Base-by-base conservation (phyloP, 2,888 invertebrate species). In the Quadriops clusia region DNA sequence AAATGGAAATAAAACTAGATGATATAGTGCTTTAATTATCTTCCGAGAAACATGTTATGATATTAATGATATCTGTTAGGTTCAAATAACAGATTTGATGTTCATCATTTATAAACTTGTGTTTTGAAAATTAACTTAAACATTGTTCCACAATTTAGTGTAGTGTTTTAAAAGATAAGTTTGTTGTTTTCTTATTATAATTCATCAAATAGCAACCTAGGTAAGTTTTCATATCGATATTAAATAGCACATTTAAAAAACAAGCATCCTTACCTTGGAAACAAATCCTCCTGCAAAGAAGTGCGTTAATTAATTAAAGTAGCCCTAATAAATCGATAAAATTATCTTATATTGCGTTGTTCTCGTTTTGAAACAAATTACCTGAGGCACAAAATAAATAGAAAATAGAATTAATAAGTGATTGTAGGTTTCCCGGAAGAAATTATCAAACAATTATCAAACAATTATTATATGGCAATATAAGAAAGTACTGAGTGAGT, bases 21-120 rank as follows among this genome's bases (percentile, higher is more conserved):
- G n/a, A n/a, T n/a, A n/a, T n/a, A 25, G 35, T 30, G 35, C 23
- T 36, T 36, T 28, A 31, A 37, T 37, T 33, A 25, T 14, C 20
- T 27, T 30, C 9, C 11, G 7, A 10, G 22, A 10, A 22, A 22
- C 11, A 22, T 22, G 22, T 22, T 22, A 30, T 39, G 35, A 40
- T 40, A 36, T 36, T 35, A 28, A 24, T 40, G 31, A 16, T 28
- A 17, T 17, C 17, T 14, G 32, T 11, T 30, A 13, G 16, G n/a
- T 8, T 22, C 22, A 11, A 9, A 5, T 5, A 4, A 10, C 18
- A 18, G 22, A 22, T 23, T 34, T 12, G 11, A 24, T 31, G 27
- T 28, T 32, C 14, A 28, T 28, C 18, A 22, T 17, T 25, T 14
- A 22, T 28, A 22, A 14, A 11, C 10, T 28, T 28, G 28, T 28